Evolutionary conservation across 2,888 invertebrate species (phyloP).

Genomic region (Orthosia incerta): DNA sequence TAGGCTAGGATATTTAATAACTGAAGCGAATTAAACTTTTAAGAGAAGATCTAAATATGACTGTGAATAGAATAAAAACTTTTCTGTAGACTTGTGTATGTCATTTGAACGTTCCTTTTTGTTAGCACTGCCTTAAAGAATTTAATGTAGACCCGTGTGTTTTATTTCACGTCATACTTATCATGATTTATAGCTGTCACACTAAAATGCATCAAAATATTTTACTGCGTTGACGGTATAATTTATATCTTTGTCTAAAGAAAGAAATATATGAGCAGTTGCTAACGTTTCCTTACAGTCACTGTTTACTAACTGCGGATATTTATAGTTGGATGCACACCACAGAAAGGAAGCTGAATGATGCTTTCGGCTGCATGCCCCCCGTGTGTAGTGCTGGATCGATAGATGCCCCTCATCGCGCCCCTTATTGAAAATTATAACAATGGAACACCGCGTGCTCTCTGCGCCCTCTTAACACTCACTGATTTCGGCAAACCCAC

Average conservation of each 20-base stretch:
- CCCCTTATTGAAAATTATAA: constrained; percentile 91
- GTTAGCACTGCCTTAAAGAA: no score
- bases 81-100: fast-evolving
- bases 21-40: background rate
- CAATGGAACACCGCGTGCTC: constrained; percentile 89
- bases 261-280: constrained; percentile 36
- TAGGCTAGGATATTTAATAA: background rate
- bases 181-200: background rate
- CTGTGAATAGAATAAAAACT: background rate
- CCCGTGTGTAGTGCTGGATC: constrained; percentile 77
- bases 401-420: constrained; percentile 90
- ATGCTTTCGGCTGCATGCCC: constrained; percentile 78
- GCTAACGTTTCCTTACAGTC: constrained; percentile 60
- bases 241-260: constrained; percentile 29
- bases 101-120: background rate
- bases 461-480: constrained; percentile 89
- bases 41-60: background rate
- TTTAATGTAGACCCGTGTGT: no score
- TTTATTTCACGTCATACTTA: background rate
- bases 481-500: constrained; percentile 87
- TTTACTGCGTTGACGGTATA: background rate
- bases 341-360: constrained; percentile 80
- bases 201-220: constrained; percentile 18
- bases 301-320: constrained; percentile 77
- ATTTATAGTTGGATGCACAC: constrained; percentile 89